Evolutionary conservation across 2,888 invertebrate genomes (phyloP).

Genomic region (Heliconius ethilla): DNA sequence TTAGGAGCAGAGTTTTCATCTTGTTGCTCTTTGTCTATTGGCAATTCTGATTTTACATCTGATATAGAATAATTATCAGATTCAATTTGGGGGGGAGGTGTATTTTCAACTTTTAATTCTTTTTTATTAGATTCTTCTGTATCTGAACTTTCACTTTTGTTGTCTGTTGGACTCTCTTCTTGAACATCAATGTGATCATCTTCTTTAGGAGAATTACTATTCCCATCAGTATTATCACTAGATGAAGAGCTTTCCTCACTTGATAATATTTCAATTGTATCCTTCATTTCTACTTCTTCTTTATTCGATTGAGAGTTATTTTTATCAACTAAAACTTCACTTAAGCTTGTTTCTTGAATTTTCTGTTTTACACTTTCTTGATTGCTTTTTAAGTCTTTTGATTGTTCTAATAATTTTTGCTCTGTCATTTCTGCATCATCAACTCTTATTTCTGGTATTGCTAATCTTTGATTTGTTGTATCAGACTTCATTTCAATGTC

Average conservation of each 20-base stretch:
- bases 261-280: conserved; percentile 67
- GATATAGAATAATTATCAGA: conserved; percentile 72
- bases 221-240: conserved; percentile 75
- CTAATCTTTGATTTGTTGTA: conserved; percentile 47
- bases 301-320: conserved; percentile 70
- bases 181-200: conserved; percentile 51
- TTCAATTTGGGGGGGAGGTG: conserved; percentile 50
- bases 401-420: conserved; percentile 63
- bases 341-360: conserved; percentile 45
- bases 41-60: conserved; percentile 71
- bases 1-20: conserved; percentile 41
- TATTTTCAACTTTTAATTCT: conserved; percentile 54
- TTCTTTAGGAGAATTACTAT: conserved; percentile 73
- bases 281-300: conserved; percentile 66
- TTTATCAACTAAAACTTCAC: conserved; percentile 54
- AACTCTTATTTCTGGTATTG: conserved; percentile 74
- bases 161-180: conserved; percentile 44
- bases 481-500: conserved; percentile 63
- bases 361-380: conserved; percentile 51
- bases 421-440: conserved; percentile 76
- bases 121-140: conserved; percentile 42
- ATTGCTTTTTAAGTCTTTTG: conserved; percentile 49
- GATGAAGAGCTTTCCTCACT: conserved; percentile 77
- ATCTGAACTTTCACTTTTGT: conserved; percentile 47
- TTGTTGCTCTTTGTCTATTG: conserved; percentile 48